Base-by-base conservation (phyloP, 2,797 vertebrate genomes). In the Crocodylus rhombifer region DNA sequence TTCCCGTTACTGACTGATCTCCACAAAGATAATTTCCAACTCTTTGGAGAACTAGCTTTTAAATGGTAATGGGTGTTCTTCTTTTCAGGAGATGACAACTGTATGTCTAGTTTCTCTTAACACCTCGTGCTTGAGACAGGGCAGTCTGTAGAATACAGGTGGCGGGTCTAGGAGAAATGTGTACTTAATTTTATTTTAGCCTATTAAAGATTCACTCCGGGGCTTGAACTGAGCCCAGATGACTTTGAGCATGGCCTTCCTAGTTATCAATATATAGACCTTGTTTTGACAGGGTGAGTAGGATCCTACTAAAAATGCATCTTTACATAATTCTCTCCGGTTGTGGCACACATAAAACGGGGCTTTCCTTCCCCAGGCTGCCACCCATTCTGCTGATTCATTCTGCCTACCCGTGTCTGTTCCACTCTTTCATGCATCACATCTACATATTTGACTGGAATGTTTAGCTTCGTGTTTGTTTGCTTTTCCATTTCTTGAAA, bases 351-450 rank as follows among this genome's bases (percentile, higher is more conserved):
- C 75, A 42, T 91, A 95, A 93, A 93, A 73, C 7, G 92, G 94
- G 93, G 94, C 95, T 96, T 96, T 92, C 95, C 95, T 96, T 92
- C 94, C 95, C 94, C 92, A n/a, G 56, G 84, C n/a, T 90, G 89
- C 94, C 92, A 87, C 93, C 18, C 57, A 1, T 51, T 60, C 88
- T 92, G 93, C 93, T 95, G 93, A 95, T 87, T 95, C 94, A 91
- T 18, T 0, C 93, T 64, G 94, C 85, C 92, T 94, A 93, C 92
- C 67, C 2, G 0, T 89, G 75, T 86, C 82, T 93, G 79, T 81
- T 63, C 80, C 93, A 26, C n/a, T 13, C 60, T 51, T 81, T 60
- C 86, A 6, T 58, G 81, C 30, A 86, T 81, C 77, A 83, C 89
- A 91, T 85, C 94, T 94, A 76, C 33, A 63, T 78, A 80, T 73